Percentiles rank a stretch among this genome's conserved stretches.
These are phyloP conservation scores for Octomys mimax DNA, from an alignment of 2,797 vertebrate species.

Conservation along the genomic window DNA sequence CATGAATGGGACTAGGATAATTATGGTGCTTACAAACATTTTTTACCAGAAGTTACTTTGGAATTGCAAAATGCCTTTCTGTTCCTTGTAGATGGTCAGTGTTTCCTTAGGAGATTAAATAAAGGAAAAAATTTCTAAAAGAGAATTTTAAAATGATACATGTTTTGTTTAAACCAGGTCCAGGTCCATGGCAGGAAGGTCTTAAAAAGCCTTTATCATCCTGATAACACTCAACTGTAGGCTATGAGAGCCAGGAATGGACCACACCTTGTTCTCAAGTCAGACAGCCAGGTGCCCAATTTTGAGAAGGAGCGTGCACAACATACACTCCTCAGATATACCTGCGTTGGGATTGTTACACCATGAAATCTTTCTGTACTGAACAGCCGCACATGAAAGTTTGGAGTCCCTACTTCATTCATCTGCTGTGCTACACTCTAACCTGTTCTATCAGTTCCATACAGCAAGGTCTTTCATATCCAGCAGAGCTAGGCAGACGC, in stretches of 20 bases:
- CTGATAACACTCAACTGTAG: background rate
- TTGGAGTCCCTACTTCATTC: background rate
- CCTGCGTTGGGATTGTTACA: background rate
- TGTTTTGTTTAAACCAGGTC: background rate
- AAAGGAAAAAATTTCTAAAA: background rate
- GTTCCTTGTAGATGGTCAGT: background rate
- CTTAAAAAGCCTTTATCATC: background rate
- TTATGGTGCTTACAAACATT: background rate
- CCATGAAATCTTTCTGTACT: background rate
- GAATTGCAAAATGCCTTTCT: background rate
- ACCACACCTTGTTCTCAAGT: background rate
- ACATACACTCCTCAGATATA: fast-evolving
- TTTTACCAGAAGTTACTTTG: background rate
- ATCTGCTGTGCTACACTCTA: background rate
- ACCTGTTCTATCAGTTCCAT: background rate
- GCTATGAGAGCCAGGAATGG: background rate
- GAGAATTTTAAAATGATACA: background rate
- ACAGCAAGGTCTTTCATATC: background rate
- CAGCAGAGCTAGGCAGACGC: background rate
- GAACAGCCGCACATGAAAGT: fast-evolving
- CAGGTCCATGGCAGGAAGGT: background rate
- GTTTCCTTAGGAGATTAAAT: background rate
- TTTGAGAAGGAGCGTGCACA: background rate
- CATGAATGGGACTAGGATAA: background rate
- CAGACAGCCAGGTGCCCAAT: background rate